phyloP scores from a whole-genome alignment of 1,140 invertebrate species.

The Drosophila bocqueti region DNA sequence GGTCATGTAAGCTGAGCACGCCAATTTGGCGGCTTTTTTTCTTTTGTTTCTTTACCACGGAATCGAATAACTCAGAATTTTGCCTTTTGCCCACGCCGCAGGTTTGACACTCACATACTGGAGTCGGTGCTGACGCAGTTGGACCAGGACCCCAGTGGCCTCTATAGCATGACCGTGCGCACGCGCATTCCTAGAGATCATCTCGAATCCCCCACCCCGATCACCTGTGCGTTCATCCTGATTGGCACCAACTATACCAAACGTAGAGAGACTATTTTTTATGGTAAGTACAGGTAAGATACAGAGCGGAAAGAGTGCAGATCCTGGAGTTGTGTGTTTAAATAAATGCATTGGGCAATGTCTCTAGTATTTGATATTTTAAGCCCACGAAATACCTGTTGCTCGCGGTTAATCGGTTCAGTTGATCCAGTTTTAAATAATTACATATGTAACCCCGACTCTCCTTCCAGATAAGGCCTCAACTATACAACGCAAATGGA shows the following conservation, averaged over 20 bases:
- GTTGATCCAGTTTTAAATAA: background rate
- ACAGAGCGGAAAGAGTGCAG: background rate
- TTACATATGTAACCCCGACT: background rate
- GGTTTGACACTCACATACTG: constrained; percentile 81
- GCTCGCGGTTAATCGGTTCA: no score
- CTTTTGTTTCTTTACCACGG: background rate
- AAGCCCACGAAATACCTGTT: background rate
- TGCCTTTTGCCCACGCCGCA: constrained; percentile 11
- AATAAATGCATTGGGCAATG: background rate
- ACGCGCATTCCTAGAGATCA: constrained; percentile 83
- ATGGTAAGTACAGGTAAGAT: constrained; percentile 84
- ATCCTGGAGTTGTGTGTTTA: background rate
- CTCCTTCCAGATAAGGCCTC: constrained; percentile 77
- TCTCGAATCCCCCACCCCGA: constrained; percentile 84
- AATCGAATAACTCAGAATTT: background rate
- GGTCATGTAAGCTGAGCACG: constrained; percentile 77
- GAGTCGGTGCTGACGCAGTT: constrained; percentile 82
- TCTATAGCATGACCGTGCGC: constrained; percentile 83
- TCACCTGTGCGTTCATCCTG: constrained; percentile 83
- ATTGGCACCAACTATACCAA: constrained; percentile 84
- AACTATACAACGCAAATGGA: constrained; percentile 85
- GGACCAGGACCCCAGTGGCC: constrained; percentile 82
- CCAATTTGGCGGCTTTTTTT: background rate
- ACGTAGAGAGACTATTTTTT: constrained; percentile 84
- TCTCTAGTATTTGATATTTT: no score